phyloP scores from a whole-genome alignment of 2,113 vertebrate species.

The Alces alces region DNA sequence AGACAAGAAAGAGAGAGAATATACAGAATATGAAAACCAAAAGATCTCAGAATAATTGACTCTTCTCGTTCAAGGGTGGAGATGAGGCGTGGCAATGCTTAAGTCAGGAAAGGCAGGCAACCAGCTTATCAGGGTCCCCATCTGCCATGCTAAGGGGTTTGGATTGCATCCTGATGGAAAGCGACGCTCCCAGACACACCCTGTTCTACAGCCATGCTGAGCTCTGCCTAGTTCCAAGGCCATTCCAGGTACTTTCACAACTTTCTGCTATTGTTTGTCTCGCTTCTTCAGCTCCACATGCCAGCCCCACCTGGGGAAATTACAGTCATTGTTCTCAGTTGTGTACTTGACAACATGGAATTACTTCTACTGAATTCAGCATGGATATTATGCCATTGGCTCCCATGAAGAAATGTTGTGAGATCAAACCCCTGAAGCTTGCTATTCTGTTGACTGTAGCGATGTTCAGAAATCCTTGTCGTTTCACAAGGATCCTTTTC shows the following conservation, averaged over 20 bases:
- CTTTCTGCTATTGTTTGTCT: neutral
- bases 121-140: neutral
- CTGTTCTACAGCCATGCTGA: neutral
- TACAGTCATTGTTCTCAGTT: neutral
- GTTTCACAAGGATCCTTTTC: neutral
- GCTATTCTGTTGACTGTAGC: neutral
- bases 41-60: neutral
- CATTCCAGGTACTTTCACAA: constrained; percentile 9
- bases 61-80: neutral
- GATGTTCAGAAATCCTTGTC: neutral
- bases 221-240: neutral
- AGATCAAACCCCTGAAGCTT: neutral
- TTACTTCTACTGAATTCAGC: neutral
- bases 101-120: neutral
- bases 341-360: constrained; percentile 20
- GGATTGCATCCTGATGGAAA: neutral
- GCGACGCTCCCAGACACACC: constrained; percentile 28
- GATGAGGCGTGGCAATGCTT: neutral
- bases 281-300: neutral
- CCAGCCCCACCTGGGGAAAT: constrained; percentile 6
- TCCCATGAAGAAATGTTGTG: neutral
- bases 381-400: neutral
- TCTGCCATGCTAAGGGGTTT: neutral
- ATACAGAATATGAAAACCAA: neutral
- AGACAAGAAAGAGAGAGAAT: neutral